These are phyloP conservation scores for Catharus fuscescens DNA, from an alignment of 2,113 vertebrate genomes.

Conservation along the genomic window DNA sequence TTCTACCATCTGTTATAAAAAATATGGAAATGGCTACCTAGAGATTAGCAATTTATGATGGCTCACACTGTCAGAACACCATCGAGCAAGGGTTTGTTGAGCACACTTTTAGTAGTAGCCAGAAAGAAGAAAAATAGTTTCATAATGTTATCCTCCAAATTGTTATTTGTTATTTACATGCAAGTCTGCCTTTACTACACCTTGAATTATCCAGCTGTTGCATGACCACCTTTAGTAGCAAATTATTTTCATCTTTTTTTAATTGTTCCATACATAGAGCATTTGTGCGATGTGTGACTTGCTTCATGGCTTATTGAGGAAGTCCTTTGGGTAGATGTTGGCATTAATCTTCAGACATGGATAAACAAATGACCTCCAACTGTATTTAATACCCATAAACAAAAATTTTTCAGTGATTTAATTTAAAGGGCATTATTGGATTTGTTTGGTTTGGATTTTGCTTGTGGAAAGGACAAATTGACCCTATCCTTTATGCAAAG, in stretches of 20 bases:
- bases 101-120: background rate
- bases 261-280: background rate
- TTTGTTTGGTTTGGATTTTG: background rate
- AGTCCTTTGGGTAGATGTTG: background rate
- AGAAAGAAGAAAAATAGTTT: slow-evolving; percentile 13
- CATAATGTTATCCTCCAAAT: background rate
- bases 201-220: background rate
- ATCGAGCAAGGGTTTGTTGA: background rate
- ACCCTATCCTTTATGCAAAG: background rate
- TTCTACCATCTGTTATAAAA: slow-evolving; percentile 27
- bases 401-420: background rate
- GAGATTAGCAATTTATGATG: slow-evolving; percentile 29
- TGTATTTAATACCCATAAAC: background rate
- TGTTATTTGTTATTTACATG: background rate
- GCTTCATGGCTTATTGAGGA: background rate
- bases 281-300: background rate
- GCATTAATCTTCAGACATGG: background rate
- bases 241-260: background rate
- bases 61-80: background rate
- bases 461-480: background rate
- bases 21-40: slow-evolving; percentile 7
- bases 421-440: background rate
- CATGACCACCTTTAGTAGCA: background rate
- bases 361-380: background rate
- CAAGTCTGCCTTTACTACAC: background rate